A percentile compares a stretch with the other conserved stretches of the same genome.
Evolutionary conservation across 53 echinoderm and acorn worm species (phyloP).

Genomic region (Apostichopus leukothele): DNA sequence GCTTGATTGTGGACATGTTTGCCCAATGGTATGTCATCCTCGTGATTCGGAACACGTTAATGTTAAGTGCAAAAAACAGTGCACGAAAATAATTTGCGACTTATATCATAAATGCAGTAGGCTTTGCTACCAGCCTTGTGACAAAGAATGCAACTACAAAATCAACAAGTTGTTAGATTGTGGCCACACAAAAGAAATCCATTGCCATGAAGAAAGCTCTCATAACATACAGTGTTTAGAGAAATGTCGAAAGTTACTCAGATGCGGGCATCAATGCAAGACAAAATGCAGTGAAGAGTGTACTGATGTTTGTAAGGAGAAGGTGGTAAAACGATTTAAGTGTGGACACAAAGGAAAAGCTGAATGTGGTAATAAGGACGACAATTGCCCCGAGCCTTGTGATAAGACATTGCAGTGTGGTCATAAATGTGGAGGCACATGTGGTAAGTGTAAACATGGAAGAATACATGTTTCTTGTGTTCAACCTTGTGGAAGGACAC

Average conservation of each 20-base stretch:
- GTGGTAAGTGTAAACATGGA: constrained; percentile 77
- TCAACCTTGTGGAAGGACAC: constrained; percentile 64
- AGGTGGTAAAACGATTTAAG: constrained; percentile 47
- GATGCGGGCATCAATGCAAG: constrained; percentile 76
- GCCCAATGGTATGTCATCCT: constrained; percentile 76
- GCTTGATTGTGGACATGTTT: constrained; percentile 86
- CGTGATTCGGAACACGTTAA: constrained; percentile 69
- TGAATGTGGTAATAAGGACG: constrained; percentile 60
- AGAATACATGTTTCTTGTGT: constrained; percentile 69
- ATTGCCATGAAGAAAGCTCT: constrained; percentile 43
- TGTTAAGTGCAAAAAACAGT: constrained; percentile 60
- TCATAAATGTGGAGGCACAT: constrained; percentile 70
- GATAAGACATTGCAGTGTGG: constrained; percentile 58
- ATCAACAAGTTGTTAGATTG: constrained; percentile 60
- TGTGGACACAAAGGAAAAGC: constrained; percentile 67
- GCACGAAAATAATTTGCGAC: constrained; percentile 48
- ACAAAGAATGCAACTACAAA: constrained; percentile 56
- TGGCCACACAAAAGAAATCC: constrained; percentile 50
- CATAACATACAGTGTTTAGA: constrained; percentile 53
- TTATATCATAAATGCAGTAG: constrained; percentile 67
- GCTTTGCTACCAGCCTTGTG: constrained; percentile 67
- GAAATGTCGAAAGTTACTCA: constrained; percentile 52
- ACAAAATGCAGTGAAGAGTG: constrained; percentile 68
- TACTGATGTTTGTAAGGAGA: constrained; percentile 55
- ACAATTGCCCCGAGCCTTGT: constrained; percentile 64